A percentile compares a stretch with the other conserved stretches of the same genome.
phyloP scores from a whole-genome alignment of 2,113 vertebrate genomes.

The Thalassoma bifasciatum region DNA sequence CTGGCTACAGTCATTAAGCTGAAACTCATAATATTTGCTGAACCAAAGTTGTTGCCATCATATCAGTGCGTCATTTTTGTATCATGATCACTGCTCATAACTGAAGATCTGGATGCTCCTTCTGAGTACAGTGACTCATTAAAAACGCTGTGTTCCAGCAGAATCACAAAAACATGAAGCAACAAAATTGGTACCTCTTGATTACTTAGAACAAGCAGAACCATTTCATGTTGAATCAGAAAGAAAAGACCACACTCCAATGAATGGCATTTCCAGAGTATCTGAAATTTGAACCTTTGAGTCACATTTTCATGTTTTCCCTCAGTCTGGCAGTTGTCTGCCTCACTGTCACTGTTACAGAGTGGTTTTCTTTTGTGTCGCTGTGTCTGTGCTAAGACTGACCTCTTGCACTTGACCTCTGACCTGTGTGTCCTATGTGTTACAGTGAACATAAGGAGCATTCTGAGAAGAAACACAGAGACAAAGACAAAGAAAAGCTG shows the following conservation, averaged over 20 bases:
- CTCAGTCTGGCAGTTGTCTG: not conserved
- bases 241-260: constrained; percentile 4
- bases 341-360: not conserved
- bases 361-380: constrained; percentile 10
- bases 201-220: constrained; percentile 5
- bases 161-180: not conserved
- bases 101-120: no score
- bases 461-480: constrained; percentile 93
- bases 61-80: not conserved
- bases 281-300: constrained; percentile 16
- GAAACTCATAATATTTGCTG: not conserved
- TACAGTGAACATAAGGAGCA: constrained; percentile 94
- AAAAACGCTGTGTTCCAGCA: not conserved
- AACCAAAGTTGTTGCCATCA: not conserved
- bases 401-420: constrained; percentile 49
- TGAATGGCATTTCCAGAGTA: constrained; percentile 23
- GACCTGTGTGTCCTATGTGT: constrained; percentile 41
- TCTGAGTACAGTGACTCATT: not conserved
- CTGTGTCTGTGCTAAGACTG: constrained; percentile 13
- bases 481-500: constrained; percentile 89
- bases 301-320: not conserved
- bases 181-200: not conserved
- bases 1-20: no score
- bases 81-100: not conserved
- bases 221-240: constrained; percentile 12